Conservation (phyloP, 2,888 invertebrate species). For the Idaea straminata region DNA sequence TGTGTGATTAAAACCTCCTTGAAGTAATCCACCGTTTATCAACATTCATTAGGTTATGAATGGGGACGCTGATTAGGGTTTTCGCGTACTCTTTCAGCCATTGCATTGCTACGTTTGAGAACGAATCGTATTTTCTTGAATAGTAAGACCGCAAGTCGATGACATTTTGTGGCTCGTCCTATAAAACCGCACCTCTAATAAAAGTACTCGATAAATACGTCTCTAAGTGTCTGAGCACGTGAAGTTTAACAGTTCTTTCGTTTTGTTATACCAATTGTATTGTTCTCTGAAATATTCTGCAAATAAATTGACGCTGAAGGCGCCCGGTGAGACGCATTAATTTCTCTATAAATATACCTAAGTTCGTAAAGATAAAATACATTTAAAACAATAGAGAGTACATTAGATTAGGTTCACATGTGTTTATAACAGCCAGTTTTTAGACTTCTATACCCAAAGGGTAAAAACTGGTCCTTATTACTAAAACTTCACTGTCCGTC, state of each 20-base stretch:
- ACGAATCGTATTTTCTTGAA: background rate
- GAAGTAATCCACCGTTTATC: too few relatives aligned
- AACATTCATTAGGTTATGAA: too few relatives aligned
- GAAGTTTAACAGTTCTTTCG: background rate
- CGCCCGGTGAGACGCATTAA: background rate
- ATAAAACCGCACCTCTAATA: background rate
- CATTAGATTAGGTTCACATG: background rate
- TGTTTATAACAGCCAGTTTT: background rate
- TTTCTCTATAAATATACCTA: background rate
- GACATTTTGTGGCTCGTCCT: background rate
- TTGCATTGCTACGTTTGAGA: too few relatives aligned
- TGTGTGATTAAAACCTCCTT: too few relatives aligned
- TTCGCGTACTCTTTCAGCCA: too few relatives aligned
- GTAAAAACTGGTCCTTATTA: too few relatives aligned
- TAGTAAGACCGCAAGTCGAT: background rate
- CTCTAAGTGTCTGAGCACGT: background rate
- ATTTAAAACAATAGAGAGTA: background rate
- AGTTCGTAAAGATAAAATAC: background rate
- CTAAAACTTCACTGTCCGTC: too few relatives aligned
- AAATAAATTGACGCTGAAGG: background rate
- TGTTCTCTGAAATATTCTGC: background rate
- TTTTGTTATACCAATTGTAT: background rate
- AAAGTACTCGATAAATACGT: background rate
- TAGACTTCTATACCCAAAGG: too few relatives aligned
- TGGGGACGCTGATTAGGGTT: too few relatives aligned